These are phyloP conservation scores for Mesopsocus fuscifrons DNA, from an alignment of 2,888 invertebrate species.

Conservation along the genomic window DNA sequence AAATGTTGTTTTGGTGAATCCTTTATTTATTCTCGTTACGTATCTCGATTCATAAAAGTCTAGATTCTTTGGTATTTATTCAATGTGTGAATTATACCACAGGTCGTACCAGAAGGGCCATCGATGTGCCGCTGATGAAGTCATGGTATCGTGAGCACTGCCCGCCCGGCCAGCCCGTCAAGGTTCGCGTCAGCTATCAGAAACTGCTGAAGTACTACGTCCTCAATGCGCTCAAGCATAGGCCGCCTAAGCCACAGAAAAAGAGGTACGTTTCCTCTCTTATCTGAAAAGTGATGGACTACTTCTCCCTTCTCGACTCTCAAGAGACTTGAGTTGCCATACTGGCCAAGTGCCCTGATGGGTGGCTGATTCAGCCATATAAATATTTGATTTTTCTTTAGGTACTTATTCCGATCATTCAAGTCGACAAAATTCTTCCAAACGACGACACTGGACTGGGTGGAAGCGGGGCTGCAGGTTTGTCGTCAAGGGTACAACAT, in stretches of 20 bases:
- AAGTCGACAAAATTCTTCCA: conserved; percentile 99
- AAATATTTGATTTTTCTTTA: conserved; percentile 22
- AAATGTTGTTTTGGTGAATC: too few relatives aligned
- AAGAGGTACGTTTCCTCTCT: conserved; percentile 41
- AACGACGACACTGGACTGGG: conserved; percentile 98
- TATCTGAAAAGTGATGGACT: too few relatives aligned
- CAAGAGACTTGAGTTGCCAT: too few relatives aligned
- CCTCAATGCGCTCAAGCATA: conserved; percentile 90
- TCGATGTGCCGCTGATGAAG: conserved; percentile 95
- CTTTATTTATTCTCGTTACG: too few relatives aligned
- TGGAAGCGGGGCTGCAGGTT: conserved; percentile 95
- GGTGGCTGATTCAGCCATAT: too few relatives aligned
- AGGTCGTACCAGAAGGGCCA: conserved; percentile 81
- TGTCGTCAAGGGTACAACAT: conserved; percentile 99
- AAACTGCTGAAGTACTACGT: conserved; percentile 97
- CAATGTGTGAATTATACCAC: too few relatives aligned
- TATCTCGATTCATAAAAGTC: too few relatives aligned
- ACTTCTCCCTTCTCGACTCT: too few relatives aligned
- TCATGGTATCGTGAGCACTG: conserved; percentile 93
- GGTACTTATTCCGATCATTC: conserved; percentile 93
- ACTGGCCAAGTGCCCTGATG: too few relatives aligned
- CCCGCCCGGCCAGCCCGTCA: conserved; percentile 92
- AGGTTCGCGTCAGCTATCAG: conserved; percentile 98
- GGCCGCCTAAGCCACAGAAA: conserved; percentile 96
- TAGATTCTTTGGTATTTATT: too few relatives aligned